Evolutionary conservation across 2,113 vertebrate species (phyloP), one percentile per base, ranked within the genome.

Genomic region (Silurus meridionalis): DNA sequence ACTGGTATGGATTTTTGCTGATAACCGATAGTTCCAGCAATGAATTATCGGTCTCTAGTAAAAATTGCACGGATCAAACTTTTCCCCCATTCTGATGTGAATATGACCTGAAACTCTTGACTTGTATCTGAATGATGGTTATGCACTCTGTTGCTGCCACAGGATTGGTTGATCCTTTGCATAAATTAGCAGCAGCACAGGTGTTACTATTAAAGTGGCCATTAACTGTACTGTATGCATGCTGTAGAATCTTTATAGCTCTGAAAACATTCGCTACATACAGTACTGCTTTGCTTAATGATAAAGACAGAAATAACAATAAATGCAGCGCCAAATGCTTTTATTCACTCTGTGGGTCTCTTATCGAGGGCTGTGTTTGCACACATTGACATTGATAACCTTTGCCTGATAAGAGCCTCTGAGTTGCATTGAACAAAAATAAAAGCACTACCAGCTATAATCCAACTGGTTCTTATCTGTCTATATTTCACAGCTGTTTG

Each of bases 381-480:
- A 89, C 85, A 28, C 69, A 28, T 2, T 8, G 11, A 57, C 37
- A 58, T 25, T 86, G 15, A 83, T 74, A 67, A 82, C 28, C 58
- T 21, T n/a, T 37, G 28, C 52, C 50, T 55, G 58, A 64, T 85
- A 61, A 78, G n/a, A 17, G 46, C 63, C 6, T 23, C 80, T 23
- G 48, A 79, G 63, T 57, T 52, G 77, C 52, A 74, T 23, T 0
- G 52, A 55, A 77, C 23, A 25, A 23, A 46, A 77, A 53, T 74
- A 63, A 84, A 37, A 17, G 5, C 37, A 17, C 53, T 25, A 53
- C 37, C 58, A 11, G 6, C 61, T 79, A 19, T 21, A 75, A 23
- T 52, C 77, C 57, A 60, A 72, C 4, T 14, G 8, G 28, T 57
- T 67, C 84, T 79, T 79, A 80, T 86, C 77, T 48, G 17, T 84